Conservation (phyloP, 2,113 vertebrate genomes). For the Rana temporaria region DNA sequence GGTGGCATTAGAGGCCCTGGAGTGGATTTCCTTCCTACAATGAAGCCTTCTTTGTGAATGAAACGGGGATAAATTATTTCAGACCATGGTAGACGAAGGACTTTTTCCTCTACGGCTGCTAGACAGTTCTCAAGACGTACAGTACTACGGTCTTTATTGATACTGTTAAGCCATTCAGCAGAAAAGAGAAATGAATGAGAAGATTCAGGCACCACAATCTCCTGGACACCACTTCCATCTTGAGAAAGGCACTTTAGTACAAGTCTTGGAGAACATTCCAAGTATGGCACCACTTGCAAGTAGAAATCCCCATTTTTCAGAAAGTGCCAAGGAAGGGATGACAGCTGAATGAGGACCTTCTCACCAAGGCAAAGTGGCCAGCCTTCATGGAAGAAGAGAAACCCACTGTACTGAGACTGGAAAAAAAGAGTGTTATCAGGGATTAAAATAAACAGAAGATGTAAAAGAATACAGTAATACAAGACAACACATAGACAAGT, state of each 20-base stretch:
- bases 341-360: conserved; percentile 87
- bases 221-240: conserved; percentile 84
- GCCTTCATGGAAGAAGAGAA: conserved; percentile 88
- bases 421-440: neutral
- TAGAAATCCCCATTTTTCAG: conserved; percentile 90
- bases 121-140: conserved; percentile 84
- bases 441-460: neutral
- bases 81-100: conserved; percentile 84
- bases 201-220: conserved; percentile 81
- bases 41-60: conserved; percentile 75
- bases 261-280: conserved; percentile 83
- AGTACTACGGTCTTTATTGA: conserved; percentile 87
- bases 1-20: conserved; percentile 61
- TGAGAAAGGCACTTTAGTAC: conserved; percentile 87
- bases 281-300: conserved; percentile 89
- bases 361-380: conserved; percentile 86
- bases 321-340: conserved; percentile 88
- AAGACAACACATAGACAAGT: no score
- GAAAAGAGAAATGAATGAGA: conserved; percentile 88
- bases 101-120: conserved; percentile 83
- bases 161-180: conserved; percentile 87
- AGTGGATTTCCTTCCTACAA: conserved; percentile 65
- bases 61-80: conserved; percentile 88
- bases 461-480: no score
- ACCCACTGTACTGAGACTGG: conserved; percentile 89